Evolutionary conservation across 2,797 vertebrate species (phyloP), one percentile per base, ranked within the genome.

Genomic region (Chaunax sp.): DNA sequence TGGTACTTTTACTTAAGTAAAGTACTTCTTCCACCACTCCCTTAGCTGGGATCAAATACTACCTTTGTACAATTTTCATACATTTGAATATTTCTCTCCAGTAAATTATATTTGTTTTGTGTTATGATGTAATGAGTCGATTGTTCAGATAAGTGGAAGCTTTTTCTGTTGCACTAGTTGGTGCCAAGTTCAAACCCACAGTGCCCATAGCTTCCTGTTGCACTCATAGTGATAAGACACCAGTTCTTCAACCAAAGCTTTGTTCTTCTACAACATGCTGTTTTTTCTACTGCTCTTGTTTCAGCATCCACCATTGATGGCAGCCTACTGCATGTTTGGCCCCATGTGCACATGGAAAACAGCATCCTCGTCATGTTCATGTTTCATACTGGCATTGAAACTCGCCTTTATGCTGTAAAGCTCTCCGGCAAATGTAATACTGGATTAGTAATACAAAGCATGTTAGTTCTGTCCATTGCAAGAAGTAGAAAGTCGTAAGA

Each of bases 191-290:
- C n/a, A n/a, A n/a, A n/a, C n/a, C n/a, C n/a, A n/a, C n/a, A n/a
- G n/a, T n/a, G n/a, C 33, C 6, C 5, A 35, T 2, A 6, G 33
- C 33, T 35, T 35, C 33, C 33, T 35, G 33, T 9, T 15, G 26
- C 30, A 59, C 10, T 26, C 25, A 43, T 16, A 70, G 23, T 16
- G 49, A n/a, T 13, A 49, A 5, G 61, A 63, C 8, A 13, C 3
- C 2, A 3, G n/a, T 23, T 55, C 68, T 38, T 69, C 55, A 69
- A 53, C 73, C 22, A 57, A 43, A 72, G 23, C 57, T 67, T 43
- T 69, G 55, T 54, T 65, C 0, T 6, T n/a, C 14, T 3, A 7
- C 3, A 35, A 35, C 10, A 35, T 2, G 1, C 33, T 35, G 33
- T 10, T 35, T 5, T 35, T 2, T 35, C 10, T 11, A 11, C 33